A percentile compares a stretch with the other conserved stretches of the same genome.
These are phyloP conservation scores for Baccha elongata DNA, from an alignment of 2,888 invertebrate genomes.

Conservation along the genomic window DNA sequence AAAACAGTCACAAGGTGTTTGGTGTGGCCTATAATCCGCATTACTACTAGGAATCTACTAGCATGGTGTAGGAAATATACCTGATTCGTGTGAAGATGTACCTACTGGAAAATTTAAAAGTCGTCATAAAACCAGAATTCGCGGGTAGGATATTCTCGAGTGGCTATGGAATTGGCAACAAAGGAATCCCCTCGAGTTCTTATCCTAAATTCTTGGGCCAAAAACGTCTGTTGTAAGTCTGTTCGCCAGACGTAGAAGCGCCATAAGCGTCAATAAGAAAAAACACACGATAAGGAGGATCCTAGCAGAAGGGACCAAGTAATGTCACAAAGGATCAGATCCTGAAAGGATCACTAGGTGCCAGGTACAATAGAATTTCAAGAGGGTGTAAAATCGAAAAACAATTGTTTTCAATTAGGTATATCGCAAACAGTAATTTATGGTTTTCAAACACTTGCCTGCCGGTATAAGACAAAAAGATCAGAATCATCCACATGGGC, in stretches of 20 bases:
- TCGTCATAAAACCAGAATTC: slow-evolving; percentile 55
- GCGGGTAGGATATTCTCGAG: slow-evolving; percentile 59
- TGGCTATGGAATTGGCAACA: slow-evolving; percentile 59
- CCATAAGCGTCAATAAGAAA: slow-evolving; percentile 66
- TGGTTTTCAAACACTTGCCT: slow-evolving; percentile 56
- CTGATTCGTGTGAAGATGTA: slow-evolving; percentile 16
- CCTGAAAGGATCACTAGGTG: slow-evolving; percentile 60
- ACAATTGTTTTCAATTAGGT: slow-evolving; percentile 66
- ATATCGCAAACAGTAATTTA: slow-evolving; percentile 66
- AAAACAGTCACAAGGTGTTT: slow-evolving; percentile 55
- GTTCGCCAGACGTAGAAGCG: slow-evolving; percentile 65
- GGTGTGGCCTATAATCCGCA: slow-evolving; percentile 10
- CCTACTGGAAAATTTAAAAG: slow-evolving; percentile 13
- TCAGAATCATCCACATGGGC: background rate
- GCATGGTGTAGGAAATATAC: background rate
- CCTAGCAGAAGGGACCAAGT: slow-evolving; percentile 11
- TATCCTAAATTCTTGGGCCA: slow-evolving; percentile 31
- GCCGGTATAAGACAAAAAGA: slow-evolving; percentile 39
- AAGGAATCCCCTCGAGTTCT: slow-evolving; percentile 54
- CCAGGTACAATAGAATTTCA: slow-evolving; percentile 66
- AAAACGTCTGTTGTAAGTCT: slow-evolving; percentile 20
- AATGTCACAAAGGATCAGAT: slow-evolving; percentile 40
- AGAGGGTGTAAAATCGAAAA: slow-evolving; percentile 66
- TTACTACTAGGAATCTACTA: slow-evolving; percentile 44
- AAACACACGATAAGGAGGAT: slow-evolving; percentile 1